These are phyloP conservation scores for Acleris laterana DNA, from an alignment of 2,888 invertebrate genomes.

Conservation along the genomic window DNA sequence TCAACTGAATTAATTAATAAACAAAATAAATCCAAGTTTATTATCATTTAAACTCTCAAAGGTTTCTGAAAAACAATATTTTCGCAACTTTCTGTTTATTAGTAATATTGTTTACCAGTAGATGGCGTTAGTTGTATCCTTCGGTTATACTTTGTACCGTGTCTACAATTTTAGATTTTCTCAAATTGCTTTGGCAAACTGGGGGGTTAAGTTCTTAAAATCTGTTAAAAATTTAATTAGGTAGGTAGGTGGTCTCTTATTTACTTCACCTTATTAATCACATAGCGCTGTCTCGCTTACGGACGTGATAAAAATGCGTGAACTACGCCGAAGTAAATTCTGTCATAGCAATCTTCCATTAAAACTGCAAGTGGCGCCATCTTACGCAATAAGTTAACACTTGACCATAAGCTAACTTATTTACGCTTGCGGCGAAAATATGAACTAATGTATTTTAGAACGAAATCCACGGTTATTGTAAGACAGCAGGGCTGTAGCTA, in stretches of 20 bases:
- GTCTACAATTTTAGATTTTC: too few relatives aligned
- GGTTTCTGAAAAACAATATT: too few relatives aligned
- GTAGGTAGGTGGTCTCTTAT: too few relatives aligned
- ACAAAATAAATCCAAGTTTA: too few relatives aligned
- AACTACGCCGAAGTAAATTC: neutral
- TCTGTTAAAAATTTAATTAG: too few relatives aligned
- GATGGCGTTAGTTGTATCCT: constrained; percentile 15
- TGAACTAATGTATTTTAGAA: neutral
- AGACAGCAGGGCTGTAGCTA: neutral
- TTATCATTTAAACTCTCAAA: too few relatives aligned
- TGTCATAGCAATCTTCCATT: too few relatives aligned
- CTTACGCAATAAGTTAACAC: neutral
- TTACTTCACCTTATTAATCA: constrained; percentile 3
- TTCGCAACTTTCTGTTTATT: neutral
- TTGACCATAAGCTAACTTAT: neutral
- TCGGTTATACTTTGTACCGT: neutral
- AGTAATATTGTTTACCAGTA: neutral
- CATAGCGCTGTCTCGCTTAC: constrained; percentile 5
- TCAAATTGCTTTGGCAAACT: too few relatives aligned
- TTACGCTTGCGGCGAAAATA: neutral
- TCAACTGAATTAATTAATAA: too few relatives aligned
- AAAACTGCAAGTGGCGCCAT: neutral
- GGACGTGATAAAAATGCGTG: neutral
- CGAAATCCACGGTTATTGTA: neutral
- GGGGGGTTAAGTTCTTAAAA: too few relatives aligned